Conservation (phyloP, 2,797 vertebrate genomes). For the Pampus argenteus region DNA sequence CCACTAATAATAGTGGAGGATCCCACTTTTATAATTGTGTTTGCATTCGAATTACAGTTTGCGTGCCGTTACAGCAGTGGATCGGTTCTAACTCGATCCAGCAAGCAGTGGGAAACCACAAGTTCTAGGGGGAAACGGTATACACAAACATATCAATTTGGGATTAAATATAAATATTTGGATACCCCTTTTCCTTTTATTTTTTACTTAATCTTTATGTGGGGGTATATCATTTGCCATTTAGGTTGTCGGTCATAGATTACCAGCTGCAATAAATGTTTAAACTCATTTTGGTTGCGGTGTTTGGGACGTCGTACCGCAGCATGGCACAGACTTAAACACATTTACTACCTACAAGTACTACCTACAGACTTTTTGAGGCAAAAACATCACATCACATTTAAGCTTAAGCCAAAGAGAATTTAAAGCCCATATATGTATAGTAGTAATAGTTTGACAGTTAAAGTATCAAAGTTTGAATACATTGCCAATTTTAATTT, state of each 20-base stretch:
- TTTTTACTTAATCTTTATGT: conserved; percentile 56
- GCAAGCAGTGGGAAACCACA: conserved; percentile 70
- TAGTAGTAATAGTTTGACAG: background rate
- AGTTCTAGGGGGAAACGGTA: conserved; percentile 62
- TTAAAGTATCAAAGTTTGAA: background rate
- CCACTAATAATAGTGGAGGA: conserved; percentile 78
- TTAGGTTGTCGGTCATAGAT: conserved; percentile 52
- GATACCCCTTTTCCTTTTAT: conserved; percentile 54
- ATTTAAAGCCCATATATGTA: background rate
- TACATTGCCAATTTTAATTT: background rate
- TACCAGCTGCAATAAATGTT: conserved; percentile 51
- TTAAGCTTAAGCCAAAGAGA: background rate
- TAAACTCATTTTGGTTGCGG: conserved; percentile 35
- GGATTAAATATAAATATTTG: conserved; percentile 75
- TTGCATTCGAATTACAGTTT: conserved; percentile 76
- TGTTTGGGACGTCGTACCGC: conserved; percentile 36
- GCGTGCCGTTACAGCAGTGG: conserved; percentile 67
- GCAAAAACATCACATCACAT: background rate
- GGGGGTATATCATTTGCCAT: conserved; percentile 63
- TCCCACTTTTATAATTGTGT: conserved; percentile 76
- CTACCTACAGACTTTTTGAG: conserved; percentile 17
- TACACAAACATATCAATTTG: conserved; percentile 75
- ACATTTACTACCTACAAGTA: conserved; percentile 7
- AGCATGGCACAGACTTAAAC: conserved; percentile 1
- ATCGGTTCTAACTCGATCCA: conserved; percentile 53